These are phyloP conservation scores for Halcyon leucocephala DNA, from an alignment of 2,797 vertebrate genomes.

Conservation along the genomic window DNA sequence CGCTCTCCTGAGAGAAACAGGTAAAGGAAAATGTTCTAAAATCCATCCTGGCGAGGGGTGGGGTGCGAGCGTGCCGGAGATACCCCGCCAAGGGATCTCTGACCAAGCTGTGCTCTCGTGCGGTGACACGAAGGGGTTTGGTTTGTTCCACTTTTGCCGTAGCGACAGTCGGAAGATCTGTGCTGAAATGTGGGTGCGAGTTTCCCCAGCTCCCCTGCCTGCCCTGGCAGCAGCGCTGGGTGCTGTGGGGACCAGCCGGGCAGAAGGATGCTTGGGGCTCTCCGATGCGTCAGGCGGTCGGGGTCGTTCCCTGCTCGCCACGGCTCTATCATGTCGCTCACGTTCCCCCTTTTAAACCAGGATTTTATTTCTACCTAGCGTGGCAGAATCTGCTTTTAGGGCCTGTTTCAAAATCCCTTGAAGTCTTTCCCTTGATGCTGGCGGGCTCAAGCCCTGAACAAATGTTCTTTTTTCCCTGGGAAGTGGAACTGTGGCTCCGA, in stretches of 20 bases:
- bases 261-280: neutral
- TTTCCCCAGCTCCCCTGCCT: neutral
- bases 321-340: rapidly evolving
- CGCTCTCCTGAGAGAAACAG: rapidly evolving
- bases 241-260: neutral
- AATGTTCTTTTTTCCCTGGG: neutral
- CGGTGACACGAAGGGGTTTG: rapidly evolving
- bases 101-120: rapidly evolving
- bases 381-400: neutral
- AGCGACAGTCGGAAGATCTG: rapidly evolving
- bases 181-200: neutral
- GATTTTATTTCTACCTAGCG: neutral
- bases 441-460: neutral
- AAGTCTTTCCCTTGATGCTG: neutral
- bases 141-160: rapidly evolving
- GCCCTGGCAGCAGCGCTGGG: rapidly evolving
- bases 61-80: rapidly evolving
- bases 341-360: neutral
- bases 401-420: neutral
- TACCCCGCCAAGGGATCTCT: neutral
- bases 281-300: rapidly evolving
- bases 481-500: rapidly evolving
- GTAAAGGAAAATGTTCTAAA: neutral
- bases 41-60: rapidly evolving
- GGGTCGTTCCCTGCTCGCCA: neutral